Evolutionary conservation across 2,113 vertebrate genomes (phyloP), one percentile per base, ranked within the genome.

Genomic region (Plotosus lineatus): DNA sequence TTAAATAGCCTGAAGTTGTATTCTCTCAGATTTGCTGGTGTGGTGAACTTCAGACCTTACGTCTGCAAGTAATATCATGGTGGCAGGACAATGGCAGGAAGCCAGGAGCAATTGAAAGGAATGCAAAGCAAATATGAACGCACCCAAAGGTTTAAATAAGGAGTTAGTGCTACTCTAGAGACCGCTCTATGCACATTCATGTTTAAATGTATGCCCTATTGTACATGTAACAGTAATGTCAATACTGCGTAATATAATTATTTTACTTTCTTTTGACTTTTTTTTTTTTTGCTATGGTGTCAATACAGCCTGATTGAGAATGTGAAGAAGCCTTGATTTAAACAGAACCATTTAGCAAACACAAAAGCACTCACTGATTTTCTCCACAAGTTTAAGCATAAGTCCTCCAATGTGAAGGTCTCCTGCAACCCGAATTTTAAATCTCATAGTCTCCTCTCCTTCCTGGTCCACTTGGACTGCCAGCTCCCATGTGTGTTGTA

Each of bases 301-400:
- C 10, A 60, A 36, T 15, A 60, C 14, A 51, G 42, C 5, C 12
- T 31, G 61, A 15, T 38, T 74, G 55, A 50, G 31, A 23, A 31
- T 21, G n/a, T 58, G 48, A 81, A 40, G 33, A 17, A 66, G 72
- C 36, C 15, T 68, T 75, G 11, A 68, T 74, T 46, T 58, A 33
- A 38, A 63, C 23, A 66, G 11, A 81, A 73, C 26, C 28, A 42
- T 23, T 15, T 48, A 19, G 19, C 7, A 5, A 31, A 36, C 33
- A 71, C 33, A 63, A 38, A 61, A 38, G 23, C 14, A 97, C 97
- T 95, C 92, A 99, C 98, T 89, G 87, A 97, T 97, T 90, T 94
- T 72, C 85, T 99, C 98, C 86, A 97, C 98, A 86, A 99, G 89
- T 86, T 94, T 97, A 55, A 99, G 95, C 96, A 99, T 99, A 88